A percentile compares a stretch with the other conserved stretches of the same genome.
Conservation (phyloP, 1,140 invertebrate genomes). For the Zeugodacus cucurbitae region DNA sequence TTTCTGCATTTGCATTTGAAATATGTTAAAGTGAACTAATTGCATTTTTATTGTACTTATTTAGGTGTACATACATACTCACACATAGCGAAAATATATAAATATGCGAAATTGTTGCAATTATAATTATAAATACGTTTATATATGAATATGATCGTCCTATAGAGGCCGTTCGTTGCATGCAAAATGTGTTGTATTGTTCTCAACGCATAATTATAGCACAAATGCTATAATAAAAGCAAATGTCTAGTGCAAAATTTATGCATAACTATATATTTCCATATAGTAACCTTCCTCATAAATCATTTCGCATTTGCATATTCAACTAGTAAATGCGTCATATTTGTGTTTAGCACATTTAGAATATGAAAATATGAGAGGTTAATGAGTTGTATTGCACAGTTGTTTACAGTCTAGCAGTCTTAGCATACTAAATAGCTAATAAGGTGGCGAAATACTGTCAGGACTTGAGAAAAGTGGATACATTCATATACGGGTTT, state of each 20-base stretch:
- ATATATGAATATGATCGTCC: not conserved
- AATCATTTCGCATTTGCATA: constrained; percentile 1
- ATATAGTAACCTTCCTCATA: not conserved
- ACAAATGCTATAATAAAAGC: not conserved
- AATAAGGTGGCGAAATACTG: not conserved
- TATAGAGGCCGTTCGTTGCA: constrained; percentile 15
- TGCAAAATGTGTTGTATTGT: not conserved
- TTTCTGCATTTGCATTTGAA: constrained; percentile 21
- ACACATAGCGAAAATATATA: not conserved
- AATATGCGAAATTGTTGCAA: not conserved
- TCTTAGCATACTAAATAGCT: not conserved
- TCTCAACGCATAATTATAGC: not conserved
- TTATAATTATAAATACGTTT: constrained; percentile 14
- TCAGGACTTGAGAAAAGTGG: too few species aligned
- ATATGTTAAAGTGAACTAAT: constrained; percentile 31
- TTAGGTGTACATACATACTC: not conserved
- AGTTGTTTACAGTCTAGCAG: not conserved
- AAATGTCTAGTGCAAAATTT: not conserved
- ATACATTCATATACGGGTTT: too few species aligned
- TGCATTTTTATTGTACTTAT: constrained; percentile 12
- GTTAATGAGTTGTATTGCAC: constrained; percentile 23
- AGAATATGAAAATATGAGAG: not conserved
- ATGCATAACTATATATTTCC: not conserved
- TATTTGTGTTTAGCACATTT: not conserved
- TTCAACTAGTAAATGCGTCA: not conserved